Evolutionary conservation across 2,113 vertebrate species (phyloP), one percentile per base, ranked within the genome.

Genomic region (Haemorhous mexicanus): DNA sequence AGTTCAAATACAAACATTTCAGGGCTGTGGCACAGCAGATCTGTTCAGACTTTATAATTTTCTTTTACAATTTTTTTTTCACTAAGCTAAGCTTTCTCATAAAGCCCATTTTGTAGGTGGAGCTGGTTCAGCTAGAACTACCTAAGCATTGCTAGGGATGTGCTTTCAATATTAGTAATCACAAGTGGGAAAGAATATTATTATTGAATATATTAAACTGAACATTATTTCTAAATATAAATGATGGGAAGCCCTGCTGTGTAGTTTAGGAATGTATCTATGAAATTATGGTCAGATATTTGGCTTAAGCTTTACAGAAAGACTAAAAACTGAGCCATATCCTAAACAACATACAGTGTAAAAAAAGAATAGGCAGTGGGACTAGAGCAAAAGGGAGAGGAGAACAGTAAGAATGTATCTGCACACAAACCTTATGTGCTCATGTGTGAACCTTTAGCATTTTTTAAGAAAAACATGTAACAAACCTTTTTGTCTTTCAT

Each of bases 1-100:
- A 90, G 88, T 47, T 95, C 50, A 87, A 87, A 80, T 43, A 85
- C 68, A 95, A 85, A 93, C 46, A 66, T 73, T 76, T 85, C 27
- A 80, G 67, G 43, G 59, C 39, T 83, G 74, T 39, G 62, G 78
- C 66, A 64, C 0, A 1, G 52, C 66, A 69, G 59, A 62, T 83
- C 64, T 75, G 24, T 26, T 76, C 56, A 63, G 37, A 74, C 13
- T 53, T 89, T 37, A 68, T 24, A 84, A 6, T 30, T 56, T 56
- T 56, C 53, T 56, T 33, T 56, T 33, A 41, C n/a, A 37, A 7
- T 33, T 43, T 19, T 15, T 62, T 56, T 68, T 59, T 69, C 18
- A 18, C 19, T 43, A 27, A 87, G 44, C 19, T 43, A 27, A 87
- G 44, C 41, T 75, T 79, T 75, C 16, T 49, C 37, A 53, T 17